Conservation (phyloP, 2,888 invertebrate genomes). For the Trichopoda pennipes region DNA sequence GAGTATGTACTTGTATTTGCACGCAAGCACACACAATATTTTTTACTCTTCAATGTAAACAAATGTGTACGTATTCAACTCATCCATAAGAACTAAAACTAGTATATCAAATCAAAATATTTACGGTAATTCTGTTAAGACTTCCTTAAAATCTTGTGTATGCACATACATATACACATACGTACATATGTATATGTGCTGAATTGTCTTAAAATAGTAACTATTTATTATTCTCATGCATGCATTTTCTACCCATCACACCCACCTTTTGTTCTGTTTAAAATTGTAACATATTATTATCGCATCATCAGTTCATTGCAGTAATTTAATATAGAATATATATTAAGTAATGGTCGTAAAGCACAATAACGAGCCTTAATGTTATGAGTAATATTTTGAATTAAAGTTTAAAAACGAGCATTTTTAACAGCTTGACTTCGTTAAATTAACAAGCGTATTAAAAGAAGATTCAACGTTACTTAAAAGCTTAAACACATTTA, state of each 20-base stretch:
- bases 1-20: not conserved
- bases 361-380: too few species aligned
- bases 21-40: not conserved
- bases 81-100: not conserved
- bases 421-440: too few species aligned
- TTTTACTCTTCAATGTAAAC: not conserved
- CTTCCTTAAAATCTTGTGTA: not conserved
- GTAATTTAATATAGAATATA: too few species aligned
- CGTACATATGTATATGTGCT: not conserved
- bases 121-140: conserved; percentile 2
- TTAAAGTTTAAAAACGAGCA: too few species aligned
- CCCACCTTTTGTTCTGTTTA: conserved; percentile 18
- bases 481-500: too few species aligned
- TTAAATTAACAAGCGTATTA: too few species aligned
- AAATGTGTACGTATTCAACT: conserved; percentile 2
- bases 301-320: conserved; percentile 18
- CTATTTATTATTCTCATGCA: not conserved
- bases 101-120: conserved; percentile 35
- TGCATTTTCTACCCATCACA: conserved; percentile 24
- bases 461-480: too few species aligned
- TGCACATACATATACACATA: not conserved
- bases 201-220: not conserved
- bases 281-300: conserved; percentile 20
- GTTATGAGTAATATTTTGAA: too few species aligned
- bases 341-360: too few species aligned